A percentile compares a stretch with the other conserved stretches of the same genome.
These are phyloP conservation scores for Halocynthia roretzi DNA, from an alignment of 23 tunicate species.

Conservation along the genomic window DNA sequence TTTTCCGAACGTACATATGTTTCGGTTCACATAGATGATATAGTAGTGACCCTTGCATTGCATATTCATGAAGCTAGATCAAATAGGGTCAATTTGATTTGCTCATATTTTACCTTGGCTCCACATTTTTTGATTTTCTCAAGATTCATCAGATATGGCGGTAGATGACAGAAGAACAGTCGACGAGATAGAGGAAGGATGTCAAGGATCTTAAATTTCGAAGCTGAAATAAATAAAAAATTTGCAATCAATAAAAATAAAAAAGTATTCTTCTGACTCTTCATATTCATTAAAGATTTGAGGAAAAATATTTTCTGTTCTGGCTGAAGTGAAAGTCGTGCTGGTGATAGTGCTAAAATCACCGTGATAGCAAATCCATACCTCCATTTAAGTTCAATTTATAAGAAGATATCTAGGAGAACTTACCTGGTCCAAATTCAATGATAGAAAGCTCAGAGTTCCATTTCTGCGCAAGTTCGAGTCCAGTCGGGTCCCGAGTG, in stretches of 20 bases:
- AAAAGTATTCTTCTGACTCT: no score
- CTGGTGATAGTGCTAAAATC: no score
- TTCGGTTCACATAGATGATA: no score
- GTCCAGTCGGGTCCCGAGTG: slow-evolving; percentile 12
- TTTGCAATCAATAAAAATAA: not conserved
- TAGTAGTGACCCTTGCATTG: no score
- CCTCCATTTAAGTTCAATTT: no score
- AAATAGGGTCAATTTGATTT: not conserved
- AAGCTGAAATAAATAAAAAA: slow-evolving; percentile 37
- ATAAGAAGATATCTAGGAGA: no score
- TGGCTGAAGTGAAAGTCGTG: no score
- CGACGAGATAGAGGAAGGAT: slow-evolving; percentile 64
- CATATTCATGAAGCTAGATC: no score
- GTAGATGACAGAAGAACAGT: slow-evolving; percentile 51
- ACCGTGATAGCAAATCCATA: no score
- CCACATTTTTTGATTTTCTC: slow-evolving; percentile 41
- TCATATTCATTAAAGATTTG: no score
- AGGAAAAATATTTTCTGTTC: no score
- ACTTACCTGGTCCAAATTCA: slow-evolving; percentile 27
- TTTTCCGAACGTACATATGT: no score
- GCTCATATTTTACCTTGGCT: slow-evolving; percentile 43
- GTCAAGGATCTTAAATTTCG: slow-evolving; percentile 54
- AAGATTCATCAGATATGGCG: slow-evolving; percentile 60
- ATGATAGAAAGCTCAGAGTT: slow-evolving; percentile 20
- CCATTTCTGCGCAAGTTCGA: slow-evolving; percentile 12